Base-by-base conservation (phyloP, 1,140 invertebrate genomes). In the Achroia grisella region DNA sequence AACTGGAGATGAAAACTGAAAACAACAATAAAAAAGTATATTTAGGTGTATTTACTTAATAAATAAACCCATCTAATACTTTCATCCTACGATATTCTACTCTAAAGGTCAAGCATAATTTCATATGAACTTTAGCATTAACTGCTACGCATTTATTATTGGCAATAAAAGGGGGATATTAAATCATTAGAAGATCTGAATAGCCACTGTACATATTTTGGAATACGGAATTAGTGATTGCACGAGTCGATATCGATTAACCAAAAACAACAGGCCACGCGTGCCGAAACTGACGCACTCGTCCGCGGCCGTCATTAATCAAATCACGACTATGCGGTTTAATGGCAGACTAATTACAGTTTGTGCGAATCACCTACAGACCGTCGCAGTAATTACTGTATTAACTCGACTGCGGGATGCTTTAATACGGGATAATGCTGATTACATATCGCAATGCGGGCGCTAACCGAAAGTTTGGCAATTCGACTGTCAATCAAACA, bases 341-440 rank as follows among this genome's bases (percentile, higher is more conserved):
- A 66, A 72, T 71, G 62, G 64, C 71, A 63, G 66, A 57, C 73
- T 77, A 77, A 77, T 74, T 77, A 77, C 69, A 74, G 66, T 72
- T 70, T 64, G 54, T 56, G 46, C 53, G 56, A 59, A 63, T 62
- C 55, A 61, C 45, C 62, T 67, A 70, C 61, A 67, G 56, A 45
- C 47, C 45, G 63, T 46, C 36, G 56, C 56, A 55, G 52, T 62
- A 61, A 68, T 66, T 64, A 70, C 56, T 56, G 56, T 53, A 62
- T 63, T 57, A 67, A 63, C 52, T 59, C 48, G 39, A 54, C 50
- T 53, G 55, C 52, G 52, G 49, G 55, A 64, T 50, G 50, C 55
- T 56, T 68, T 62, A 57, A 61, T 62, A 62, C 53, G 48, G 57
- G 57, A 61, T 63, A 63, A 60, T 52, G 39, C 46, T 56, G 61